These are phyloP conservation scores for Agrotis clavis DNA, from an alignment of 2,888 invertebrate genomes.

Conservation along the genomic window DNA sequence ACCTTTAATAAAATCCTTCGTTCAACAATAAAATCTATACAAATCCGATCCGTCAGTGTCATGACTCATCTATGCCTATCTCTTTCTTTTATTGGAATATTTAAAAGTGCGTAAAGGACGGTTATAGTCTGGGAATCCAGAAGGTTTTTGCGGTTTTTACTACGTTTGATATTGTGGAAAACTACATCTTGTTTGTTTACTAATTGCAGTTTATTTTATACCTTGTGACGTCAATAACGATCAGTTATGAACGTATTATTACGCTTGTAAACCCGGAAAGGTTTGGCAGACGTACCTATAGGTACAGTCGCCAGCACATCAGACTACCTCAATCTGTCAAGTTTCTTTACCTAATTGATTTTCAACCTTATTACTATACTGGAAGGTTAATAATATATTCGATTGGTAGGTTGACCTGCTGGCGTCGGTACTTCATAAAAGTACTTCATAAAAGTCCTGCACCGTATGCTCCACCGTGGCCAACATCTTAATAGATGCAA, in stretches of 20 bases:
- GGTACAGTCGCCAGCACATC: too few species aligned
- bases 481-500: too few species aligned
- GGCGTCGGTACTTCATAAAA: too few species aligned
- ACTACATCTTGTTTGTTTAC: conserved; percentile 14
- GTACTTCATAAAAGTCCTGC: too few species aligned
- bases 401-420: too few species aligned
- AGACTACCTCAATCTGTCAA: too few species aligned
- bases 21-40: conserved; percentile 21
- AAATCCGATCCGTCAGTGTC: not conserved
- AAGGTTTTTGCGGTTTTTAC: conserved; percentile 54
- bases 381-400: too few species aligned
- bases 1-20: conserved; percentile 27
- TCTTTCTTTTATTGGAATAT: conserved; percentile 2
- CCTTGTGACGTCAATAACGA: not conserved
- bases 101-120: not conserved
- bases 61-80: conserved; percentile 33
- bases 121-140: conserved; percentile 30
- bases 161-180: conserved; percentile 26
- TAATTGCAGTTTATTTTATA: conserved; percentile 2
- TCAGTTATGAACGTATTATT: not conserved
- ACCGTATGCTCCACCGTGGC: too few species aligned
- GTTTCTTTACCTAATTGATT: too few species aligned
- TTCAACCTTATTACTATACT: too few species aligned
- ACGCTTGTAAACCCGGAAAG: not conserved
- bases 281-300: not conserved